Percentiles rank a stretch among this genome's conserved stretches.
These are phyloP conservation scores for Noctua janthe DNA, from an alignment of 2,888 invertebrate species.

Conservation along the genomic window DNA sequence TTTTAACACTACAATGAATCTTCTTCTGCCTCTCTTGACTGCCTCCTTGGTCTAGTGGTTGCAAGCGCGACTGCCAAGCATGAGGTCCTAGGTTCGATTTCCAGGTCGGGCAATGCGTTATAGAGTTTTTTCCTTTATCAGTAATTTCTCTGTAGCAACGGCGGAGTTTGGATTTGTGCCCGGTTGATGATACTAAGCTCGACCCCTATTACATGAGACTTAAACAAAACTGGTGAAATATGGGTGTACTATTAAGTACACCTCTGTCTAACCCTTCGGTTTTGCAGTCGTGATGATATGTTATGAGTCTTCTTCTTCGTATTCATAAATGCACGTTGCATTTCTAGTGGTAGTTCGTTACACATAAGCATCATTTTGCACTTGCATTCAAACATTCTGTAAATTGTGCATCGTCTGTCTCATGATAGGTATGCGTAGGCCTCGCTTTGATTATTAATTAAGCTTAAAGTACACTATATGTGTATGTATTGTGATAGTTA, in stretches of 20 bases:
- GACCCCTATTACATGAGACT: background rate
- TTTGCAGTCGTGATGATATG: background rate
- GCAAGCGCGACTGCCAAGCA: background rate
- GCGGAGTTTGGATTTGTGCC: background rate
- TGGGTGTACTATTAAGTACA: background rate
- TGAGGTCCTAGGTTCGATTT: background rate
- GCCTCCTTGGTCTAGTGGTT: background rate
- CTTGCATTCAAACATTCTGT: background rate
- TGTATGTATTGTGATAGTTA: background rate
- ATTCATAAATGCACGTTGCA: background rate
- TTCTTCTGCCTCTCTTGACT: background rate
- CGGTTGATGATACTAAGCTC: background rate
- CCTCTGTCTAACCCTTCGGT: background rate
- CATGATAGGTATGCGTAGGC: background rate
- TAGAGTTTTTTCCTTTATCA: background rate
- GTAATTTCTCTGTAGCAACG: background rate
- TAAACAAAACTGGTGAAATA: background rate
- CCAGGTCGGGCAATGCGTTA: background rate
- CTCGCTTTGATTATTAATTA: background rate
- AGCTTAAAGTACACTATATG: background rate
- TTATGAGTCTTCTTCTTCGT: background rate
- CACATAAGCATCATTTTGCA: background rate
- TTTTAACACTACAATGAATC: background rate
- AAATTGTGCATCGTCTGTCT: slow-evolving; percentile 3
- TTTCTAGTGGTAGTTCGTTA: background rate